A percentile compares a stretch with the other conserved stretches of the same genome.
Evolutionary conservation across 2,113 vertebrate genomes (phyloP).

Genomic region (Euleptes europaea): DNA sequence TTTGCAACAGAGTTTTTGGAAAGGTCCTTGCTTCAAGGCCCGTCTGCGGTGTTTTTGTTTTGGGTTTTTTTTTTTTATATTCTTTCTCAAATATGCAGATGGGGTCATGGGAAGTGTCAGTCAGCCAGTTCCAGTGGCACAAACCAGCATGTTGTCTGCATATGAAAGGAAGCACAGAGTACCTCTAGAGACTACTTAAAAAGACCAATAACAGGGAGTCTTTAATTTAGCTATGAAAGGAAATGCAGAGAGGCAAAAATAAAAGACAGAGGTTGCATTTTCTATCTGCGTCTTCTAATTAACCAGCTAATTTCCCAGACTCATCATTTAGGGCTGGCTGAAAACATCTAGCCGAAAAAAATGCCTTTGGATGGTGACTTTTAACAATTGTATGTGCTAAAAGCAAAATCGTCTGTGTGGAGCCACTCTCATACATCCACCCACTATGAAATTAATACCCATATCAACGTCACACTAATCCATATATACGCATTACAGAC

Average conservation of each 20-base stretch:
- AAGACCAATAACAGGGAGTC: conserved; percentile 15
- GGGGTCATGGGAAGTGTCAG: conserved; percentile 67
- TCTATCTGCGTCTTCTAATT: neutral
- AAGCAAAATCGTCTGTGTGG: neutral
- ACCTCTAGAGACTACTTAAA: neutral
- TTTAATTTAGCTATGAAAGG: conserved; percentile 16
- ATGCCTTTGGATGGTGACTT: neutral
- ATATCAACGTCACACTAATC: neutral
- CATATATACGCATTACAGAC: neutral
- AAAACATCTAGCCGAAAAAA: neutral
- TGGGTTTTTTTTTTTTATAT: neutral
- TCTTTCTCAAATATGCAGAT: conserved; percentile 50
- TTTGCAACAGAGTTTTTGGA: conserved; percentile 53
- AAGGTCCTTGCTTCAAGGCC: conserved; percentile 36
- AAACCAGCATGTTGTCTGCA: conserved; percentile 48
- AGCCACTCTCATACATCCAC: neutral
- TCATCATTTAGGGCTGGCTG: neutral
- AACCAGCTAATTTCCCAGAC: neutral
- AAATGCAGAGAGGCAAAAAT: neutral
- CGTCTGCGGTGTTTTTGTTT: conserved; percentile 46
- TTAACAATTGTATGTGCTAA: neutral
- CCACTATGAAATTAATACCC: neutral
- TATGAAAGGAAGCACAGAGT: conserved; percentile 39
- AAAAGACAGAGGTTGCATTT: neutral
- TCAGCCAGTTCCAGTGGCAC: conserved; percentile 54